Evolutionary conservation across 2,888 invertebrate species (phyloP), one percentile per base, ranked within the genome.

Genomic region (Melanostoma mellinum): DNA sequence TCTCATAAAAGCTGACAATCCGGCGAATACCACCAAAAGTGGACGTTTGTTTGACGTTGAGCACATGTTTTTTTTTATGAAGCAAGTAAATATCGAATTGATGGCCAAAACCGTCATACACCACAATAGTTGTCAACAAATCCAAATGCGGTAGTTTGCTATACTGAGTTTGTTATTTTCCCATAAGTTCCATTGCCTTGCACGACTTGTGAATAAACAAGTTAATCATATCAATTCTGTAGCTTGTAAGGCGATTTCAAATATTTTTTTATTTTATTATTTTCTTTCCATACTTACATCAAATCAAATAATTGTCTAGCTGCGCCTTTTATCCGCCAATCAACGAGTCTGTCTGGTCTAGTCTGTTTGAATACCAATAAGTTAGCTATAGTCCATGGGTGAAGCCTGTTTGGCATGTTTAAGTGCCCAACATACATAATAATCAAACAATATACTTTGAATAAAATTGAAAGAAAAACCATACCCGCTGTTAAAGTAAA

Each of bases 401-500:
- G n/a, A 6, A n/a, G 8, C 32, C 63, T 63, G 63, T 38, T 50
- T 50, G 38, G 63, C 63, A 63, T 63, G 50, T 38, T 63, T 50
- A 38, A 50, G 63, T 50, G 63, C 48, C 30, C 50, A 63, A 63
- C 50, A 63, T 63, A 63, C 50, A 63, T 50, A 63, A 50, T 63
- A 30, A 50, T 40, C 63, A 63, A 63, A 38, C 36, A 6, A 50
- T 63, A 38, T 48, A 36, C 48, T 30, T 9, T 6, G 32, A 4
- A 58, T 46, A 58, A 20, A 20, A 20, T 20, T 20, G 20, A 20
- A 1, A 20, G 20, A 20, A 20, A 20, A 20, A 20, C 20, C 20
- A 1, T 20, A 20, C 20, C 20, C 20, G 20, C 20, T 20, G 20
- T 20, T 20, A 20, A 20, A 20, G 20, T 1, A 1, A 20, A 20